phyloP scores from a whole-genome alignment of 2,888 invertebrate genomes.

The Neoitamus cyanurus region DNA sequence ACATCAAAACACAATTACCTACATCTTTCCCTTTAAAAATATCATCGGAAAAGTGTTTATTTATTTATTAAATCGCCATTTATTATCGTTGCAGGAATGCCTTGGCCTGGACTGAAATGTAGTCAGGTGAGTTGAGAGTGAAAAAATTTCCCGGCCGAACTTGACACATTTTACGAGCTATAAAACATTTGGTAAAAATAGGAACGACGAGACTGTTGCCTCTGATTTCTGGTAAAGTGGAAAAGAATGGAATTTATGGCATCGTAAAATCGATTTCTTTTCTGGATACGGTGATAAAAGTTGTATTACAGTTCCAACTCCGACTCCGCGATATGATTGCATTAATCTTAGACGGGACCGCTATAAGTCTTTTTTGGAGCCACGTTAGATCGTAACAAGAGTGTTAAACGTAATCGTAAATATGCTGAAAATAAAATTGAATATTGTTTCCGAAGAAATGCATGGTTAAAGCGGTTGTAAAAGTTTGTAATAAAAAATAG shows the following conservation, averaged over 20 bases:
- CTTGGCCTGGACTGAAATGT: conserved; percentile 32
- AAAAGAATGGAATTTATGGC: not conserved
- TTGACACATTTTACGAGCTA: not conserved
- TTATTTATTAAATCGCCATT: not conserved
- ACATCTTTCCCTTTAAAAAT: not conserved
- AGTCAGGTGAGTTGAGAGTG: not conserved
- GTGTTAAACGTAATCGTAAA: not conserved
- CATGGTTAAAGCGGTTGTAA: not conserved
- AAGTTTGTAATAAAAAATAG: not conserved
- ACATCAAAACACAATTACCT: not conserved
- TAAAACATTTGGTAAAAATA: not conserved
- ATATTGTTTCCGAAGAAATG: not conserved
- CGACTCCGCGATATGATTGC: not conserved
- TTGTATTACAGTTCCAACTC: not conserved
- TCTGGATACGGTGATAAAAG: not conserved
- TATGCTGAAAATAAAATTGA: not conserved
- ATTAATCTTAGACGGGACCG: not conserved
- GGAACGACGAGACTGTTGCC: not conserved
- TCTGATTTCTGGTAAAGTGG: not conserved
- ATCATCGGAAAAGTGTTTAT: not conserved
- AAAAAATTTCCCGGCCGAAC: not conserved
- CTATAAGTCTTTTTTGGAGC: not conserved
- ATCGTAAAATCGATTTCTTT: not conserved
- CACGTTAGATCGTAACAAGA: not conserved
- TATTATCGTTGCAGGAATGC: conserved; percentile 24